Evolutionary conservation across 2,888 invertebrate species (phyloP).

Genomic region (Erebia palarica): DNA sequence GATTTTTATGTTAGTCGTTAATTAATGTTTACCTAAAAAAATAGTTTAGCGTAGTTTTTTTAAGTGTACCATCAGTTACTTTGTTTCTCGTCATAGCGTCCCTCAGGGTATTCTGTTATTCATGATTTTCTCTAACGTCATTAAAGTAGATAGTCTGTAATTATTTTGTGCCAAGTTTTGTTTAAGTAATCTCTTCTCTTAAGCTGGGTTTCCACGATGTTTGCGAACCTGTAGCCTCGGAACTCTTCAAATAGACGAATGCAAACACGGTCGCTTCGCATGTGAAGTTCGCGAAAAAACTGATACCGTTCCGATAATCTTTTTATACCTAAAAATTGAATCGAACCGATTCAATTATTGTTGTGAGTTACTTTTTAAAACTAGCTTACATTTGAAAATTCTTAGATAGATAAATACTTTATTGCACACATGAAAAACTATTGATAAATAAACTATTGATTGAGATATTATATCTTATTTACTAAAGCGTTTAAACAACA

Average conservation of each 20-base stretch:
- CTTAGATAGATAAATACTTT: too few species aligned
- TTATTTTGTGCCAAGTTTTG: slow-evolving; percentile 50
- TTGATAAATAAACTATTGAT: too few species aligned
- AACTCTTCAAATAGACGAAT: neutral
- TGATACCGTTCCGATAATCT: too few species aligned
- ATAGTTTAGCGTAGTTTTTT: slow-evolving; percentile 63
- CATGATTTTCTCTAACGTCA: slow-evolving; percentile 50
- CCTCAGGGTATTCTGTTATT: slow-evolving; percentile 47
- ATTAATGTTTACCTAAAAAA: slow-evolving; percentile 70
- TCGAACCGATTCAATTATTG: too few species aligned
- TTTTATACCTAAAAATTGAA: too few species aligned
- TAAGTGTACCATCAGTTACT: slow-evolving; percentile 65
- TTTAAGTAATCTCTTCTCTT: slow-evolving; percentile 3
- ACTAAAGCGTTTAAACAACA: too few species aligned
- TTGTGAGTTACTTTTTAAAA: too few species aligned
- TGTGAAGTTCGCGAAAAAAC: too few species aligned
- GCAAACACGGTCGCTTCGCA: neutral
- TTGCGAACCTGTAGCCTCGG: neutral
- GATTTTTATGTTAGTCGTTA: slow-evolving; percentile 77
- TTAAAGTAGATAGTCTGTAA: slow-evolving; percentile 47
- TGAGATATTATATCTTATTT: too few species aligned
- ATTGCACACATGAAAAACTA: too few species aligned
- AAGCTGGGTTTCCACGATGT: neutral
- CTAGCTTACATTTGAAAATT: too few species aligned
- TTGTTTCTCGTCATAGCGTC: slow-evolving; percentile 51